Conservation (phyloP, 2,888 invertebrate genomes). For the Drymonia ruficornis region DNA sequence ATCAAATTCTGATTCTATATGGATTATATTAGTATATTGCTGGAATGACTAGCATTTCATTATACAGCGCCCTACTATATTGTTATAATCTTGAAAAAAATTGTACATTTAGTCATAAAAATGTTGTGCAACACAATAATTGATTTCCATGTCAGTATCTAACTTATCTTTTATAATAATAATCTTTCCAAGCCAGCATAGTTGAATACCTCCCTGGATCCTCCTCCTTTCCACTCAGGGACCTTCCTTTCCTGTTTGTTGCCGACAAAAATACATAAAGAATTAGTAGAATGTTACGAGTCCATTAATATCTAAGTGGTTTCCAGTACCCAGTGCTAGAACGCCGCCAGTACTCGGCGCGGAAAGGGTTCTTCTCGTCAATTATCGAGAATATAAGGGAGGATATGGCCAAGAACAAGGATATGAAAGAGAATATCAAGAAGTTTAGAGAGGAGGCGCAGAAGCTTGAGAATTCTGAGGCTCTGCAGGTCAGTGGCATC, state of each 20-base stretch:
- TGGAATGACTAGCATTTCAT: too few relatives aligned
- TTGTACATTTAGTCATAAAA: background rate
- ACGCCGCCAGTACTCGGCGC: slow-evolving; percentile 74
- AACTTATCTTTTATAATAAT: too few relatives aligned
- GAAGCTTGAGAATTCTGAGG: slow-evolving; percentile 98
- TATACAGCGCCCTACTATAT: too few relatives aligned
- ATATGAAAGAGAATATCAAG: slow-evolving; percentile 98
- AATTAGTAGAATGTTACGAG: background rate
- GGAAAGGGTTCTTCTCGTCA: slow-evolving; percentile 92
- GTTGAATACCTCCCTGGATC: too few relatives aligned
- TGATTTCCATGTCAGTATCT: too few relatives aligned
- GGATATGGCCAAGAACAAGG: slow-evolving; percentile 98
- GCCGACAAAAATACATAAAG: too few relatives aligned
- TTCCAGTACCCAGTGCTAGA: slow-evolving; percentile 61
- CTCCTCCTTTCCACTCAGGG: too few relatives aligned
- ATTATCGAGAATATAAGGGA: slow-evolving; percentile 96
- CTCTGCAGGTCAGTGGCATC: slow-evolving; percentile 86
- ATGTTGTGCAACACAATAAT: background rate
- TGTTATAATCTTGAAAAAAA: background rate
- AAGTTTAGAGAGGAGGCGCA: slow-evolving; percentile 98
- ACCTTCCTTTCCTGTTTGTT: too few relatives aligned
- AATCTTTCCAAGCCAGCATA: too few relatives aligned
- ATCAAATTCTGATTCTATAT: background rate
- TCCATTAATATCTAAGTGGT: background rate
- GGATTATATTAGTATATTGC: background rate